Base-by-base conservation (phyloP, 1,140 invertebrate species). In the Drosophila pachea region DNA sequence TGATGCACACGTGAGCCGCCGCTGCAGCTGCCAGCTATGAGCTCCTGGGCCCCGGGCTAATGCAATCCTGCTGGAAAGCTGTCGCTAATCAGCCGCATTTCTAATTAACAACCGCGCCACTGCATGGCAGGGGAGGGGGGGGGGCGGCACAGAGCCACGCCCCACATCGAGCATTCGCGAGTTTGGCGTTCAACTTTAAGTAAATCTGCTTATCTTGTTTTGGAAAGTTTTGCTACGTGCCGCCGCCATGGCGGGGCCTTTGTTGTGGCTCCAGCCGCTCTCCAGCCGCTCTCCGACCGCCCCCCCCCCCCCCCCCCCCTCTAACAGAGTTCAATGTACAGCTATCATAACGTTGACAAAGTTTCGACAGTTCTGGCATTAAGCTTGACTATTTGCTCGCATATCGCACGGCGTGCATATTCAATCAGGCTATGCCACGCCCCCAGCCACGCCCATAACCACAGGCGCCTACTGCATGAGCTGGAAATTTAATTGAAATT, bases 181-280 rank as follows among this genome's bases (percentile, higher is more conserved):
- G 73, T 22, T 22, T 22, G 22, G 22, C 22, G 22, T 3, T 22
- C 22, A 84, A 84, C 76, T 84, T 84, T 68, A 81, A 86, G 81
- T 79, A 86, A 86, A 84, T 84, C 81, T 84, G 81, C 76, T 84
- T 84, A 84, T 84, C 79, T 83, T 83, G 79, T 72, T 82, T 70
- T 38, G 47, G 73, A 83, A 84, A 61, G 73, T 56, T 84, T 84
- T 43, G 81, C 35, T 83, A 83, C 79, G 79, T 86, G 81, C 76
- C 81, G 81, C 73, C 79, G 68, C 58, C 76, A 48, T 66, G 81
- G 63, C 81, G 61, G 55, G 70, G 45, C 56, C 59, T 75, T 76
- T 73, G 68, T 79, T 77, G 72, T 53, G 32, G 47, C 40, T 43
- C 58, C 60, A 14, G 22, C 12, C 11, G n/a, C 64, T 43, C 9